A percentile compares a stretch with the other conserved stretches of the same genome.
Conservation (phyloP, 2,888 invertebrate species). For the Bellardia pandia region DNA sequence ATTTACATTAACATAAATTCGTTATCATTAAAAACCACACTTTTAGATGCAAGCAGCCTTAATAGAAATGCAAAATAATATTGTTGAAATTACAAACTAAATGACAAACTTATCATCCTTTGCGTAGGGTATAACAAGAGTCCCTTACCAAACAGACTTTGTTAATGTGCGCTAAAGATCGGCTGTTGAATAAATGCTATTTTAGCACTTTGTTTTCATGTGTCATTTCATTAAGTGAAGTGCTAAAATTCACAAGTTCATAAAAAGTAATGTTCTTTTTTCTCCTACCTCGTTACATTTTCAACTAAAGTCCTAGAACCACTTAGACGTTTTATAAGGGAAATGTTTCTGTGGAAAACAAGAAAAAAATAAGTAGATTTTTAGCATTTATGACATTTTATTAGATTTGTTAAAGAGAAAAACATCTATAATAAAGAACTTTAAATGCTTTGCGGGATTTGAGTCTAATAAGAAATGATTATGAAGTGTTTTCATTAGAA, state of each 20-base stretch:
- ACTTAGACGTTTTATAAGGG: not conserved
- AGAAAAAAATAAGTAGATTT: slow-evolving; percentile 32
- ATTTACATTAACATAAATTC: too few relatives aligned
- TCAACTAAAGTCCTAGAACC: not conserved
- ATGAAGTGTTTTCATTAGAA: too few relatives aligned
- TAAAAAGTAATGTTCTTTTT: slow-evolving; percentile 43
- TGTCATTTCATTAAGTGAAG: slow-evolving; percentile 57
- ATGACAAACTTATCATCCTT: too few relatives aligned
- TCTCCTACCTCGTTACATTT: not conserved
- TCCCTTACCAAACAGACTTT: not conserved
- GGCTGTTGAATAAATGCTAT: slow-evolving; percentile 25
- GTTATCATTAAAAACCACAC: too few relatives aligned
- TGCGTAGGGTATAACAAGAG: not conserved
- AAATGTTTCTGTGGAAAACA: slow-evolving; percentile 10
- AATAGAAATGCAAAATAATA: too few relatives aligned
- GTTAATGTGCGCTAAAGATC: slow-evolving; percentile 1
- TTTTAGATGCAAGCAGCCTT: too few relatives aligned
- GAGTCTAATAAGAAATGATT: too few relatives aligned
- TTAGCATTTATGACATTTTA: slow-evolving; percentile 23
- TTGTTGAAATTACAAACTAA: too few relatives aligned
- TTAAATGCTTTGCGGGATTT: not conserved
- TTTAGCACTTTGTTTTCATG: slow-evolving; percentile 60
- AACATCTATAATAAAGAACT: not conserved
- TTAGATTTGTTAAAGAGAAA: slow-evolving; percentile 31
- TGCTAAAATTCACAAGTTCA: slow-evolving; percentile 69